Percentiles rank a stretch among this genome's conserved stretches.
Conservation (phyloP, 2,113 vertebrate genomes). For the Epinephelus cyanopodus region DNA sequence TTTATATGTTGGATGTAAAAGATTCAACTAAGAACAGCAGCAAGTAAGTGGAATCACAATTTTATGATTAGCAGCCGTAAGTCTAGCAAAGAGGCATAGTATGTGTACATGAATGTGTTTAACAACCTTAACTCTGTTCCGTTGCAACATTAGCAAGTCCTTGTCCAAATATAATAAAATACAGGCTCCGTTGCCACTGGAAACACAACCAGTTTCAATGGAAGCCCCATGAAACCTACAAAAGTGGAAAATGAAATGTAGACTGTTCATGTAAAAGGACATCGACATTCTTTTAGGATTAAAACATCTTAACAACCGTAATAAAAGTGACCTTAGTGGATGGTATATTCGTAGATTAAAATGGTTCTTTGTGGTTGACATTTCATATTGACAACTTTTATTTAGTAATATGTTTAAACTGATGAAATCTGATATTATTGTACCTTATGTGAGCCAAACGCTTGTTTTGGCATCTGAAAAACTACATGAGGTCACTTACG, state of each 20-base stretch:
- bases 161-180: constrained; percentile 6
- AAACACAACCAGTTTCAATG: not conserved
- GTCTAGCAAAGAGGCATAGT: not conserved
- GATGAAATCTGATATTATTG: constrained; percentile 12
- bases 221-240: not conserved
- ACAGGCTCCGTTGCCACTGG: not conserved
- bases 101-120: not conserved
- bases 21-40: not conserved
- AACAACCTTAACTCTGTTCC: not conserved
- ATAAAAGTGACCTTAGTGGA: not conserved
- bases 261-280: not conserved
- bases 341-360: constrained; percentile 6
- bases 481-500: not conserved
- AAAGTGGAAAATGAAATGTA: constrained; percentile 5
- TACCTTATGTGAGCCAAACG: not conserved
- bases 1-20: constrained; percentile 25
- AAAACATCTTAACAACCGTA: constrained; percentile 14
- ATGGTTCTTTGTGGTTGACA: not conserved
- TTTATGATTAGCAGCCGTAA: not conserved
- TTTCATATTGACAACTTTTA: not conserved
- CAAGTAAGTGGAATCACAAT: not conserved
- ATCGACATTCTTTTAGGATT: constrained; percentile 4
- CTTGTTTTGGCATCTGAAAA: constrained; percentile 11
- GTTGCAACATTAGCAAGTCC: not conserved
- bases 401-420: not conserved